These are phyloP conservation scores for Ladona fulva DNA, from an alignment of 1,140 invertebrate species.

Conservation along the genomic window DNA sequence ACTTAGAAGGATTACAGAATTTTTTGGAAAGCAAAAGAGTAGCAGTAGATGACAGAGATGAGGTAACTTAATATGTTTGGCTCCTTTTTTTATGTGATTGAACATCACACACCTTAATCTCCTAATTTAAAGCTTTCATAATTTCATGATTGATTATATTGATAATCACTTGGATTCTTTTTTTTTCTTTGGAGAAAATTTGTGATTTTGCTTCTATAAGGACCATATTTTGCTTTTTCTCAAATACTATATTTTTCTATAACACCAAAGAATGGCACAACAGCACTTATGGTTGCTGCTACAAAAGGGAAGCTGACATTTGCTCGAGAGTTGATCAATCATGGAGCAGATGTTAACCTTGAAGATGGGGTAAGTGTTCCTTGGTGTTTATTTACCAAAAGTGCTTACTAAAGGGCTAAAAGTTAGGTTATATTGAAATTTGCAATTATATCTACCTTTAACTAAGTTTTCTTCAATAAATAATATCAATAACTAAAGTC, in stretches of 20 bases:
- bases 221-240: neutral
- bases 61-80: constrained; percentile 48
- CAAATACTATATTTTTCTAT: constrained; percentile 13
- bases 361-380: constrained; percentile 62
- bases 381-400: no score
- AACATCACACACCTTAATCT: no score
- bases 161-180: no score
- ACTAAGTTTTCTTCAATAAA: no score
- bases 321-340: constrained; percentile 69
- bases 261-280: constrained; percentile 71
- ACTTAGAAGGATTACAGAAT: constrained; percentile 63
- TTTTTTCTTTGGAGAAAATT: no score
- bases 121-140: no score
- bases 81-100: neutral
- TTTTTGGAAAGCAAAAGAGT: constrained; percentile 73
- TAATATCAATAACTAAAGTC: no score
- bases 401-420: no score
- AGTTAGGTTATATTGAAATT: no score
- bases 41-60: constrained; percentile 80
- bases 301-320: constrained; percentile 69
- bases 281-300: constrained; percentile 81
- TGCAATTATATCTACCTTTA: no score
- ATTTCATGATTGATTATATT: no score
- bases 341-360: constrained; percentile 82
- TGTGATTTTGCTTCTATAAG: no score